These are phyloP conservation scores for Lasiommata megera DNA, from an alignment of 2,888 invertebrate species.

Conservation along the genomic window DNA sequence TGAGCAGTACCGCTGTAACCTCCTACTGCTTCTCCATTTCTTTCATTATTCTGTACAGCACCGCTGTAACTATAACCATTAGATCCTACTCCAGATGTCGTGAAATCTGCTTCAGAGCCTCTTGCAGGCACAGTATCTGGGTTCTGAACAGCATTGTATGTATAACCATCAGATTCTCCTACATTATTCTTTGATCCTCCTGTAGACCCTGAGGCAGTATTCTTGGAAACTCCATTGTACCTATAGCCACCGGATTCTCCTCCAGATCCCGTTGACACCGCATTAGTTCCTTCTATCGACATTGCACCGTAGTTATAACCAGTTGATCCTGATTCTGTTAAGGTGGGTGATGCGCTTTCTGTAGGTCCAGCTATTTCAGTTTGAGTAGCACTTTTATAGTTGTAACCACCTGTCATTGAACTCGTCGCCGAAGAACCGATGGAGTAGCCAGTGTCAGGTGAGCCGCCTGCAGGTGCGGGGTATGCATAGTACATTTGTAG, in stretches of 20 bases:
- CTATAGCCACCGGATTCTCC: conserved; percentile 10
- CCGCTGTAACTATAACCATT: conserved; percentile 44
- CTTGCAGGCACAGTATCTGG: not conserved
- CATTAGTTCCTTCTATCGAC: conserved; percentile 5
- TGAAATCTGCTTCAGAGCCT: not conserved
- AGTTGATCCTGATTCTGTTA: conserved; percentile 6
- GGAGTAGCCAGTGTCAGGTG: conserved; percentile 49
- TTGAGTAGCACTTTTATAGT: conserved; percentile 25
- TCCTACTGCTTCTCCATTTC: not conserved
- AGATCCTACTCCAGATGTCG: not conserved
- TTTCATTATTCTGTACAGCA: not conserved
- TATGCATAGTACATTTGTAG: conserved; percentile 73
- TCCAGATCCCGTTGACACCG: not conserved
- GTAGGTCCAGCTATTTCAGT: conserved; percentile 13
- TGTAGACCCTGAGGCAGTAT: conserved; percentile 1
- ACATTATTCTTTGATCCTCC: not conserved
- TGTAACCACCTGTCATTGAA: conserved; percentile 29
- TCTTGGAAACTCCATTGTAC: conserved; percentile 23
- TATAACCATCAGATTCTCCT: conserved; percentile 10
- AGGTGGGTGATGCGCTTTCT: conserved; percentile 4
- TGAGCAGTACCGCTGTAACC: conserved; percentile 10
- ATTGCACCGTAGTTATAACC: conserved; percentile 45
- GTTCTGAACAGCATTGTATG: conserved; percentile 13
- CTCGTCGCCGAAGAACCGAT: conserved; percentile 37
- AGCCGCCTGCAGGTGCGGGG: conserved; percentile 52